These are phyloP conservation scores for Scaptomyza reducta DNA, from an alignment of 2,888 invertebrate species.

Conservation along the genomic window DNA sequence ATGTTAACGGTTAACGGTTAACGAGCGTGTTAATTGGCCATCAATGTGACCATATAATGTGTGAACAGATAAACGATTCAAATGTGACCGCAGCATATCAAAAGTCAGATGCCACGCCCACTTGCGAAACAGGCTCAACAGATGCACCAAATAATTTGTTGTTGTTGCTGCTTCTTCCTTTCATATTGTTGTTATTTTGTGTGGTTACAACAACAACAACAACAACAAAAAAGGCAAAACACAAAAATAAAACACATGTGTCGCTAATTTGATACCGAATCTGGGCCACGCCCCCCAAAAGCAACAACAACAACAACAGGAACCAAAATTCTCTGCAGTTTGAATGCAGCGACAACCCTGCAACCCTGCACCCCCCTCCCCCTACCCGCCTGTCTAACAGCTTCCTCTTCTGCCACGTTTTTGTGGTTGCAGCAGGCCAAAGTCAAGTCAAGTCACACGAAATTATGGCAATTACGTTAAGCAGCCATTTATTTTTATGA, in stretches of 20 bases:
- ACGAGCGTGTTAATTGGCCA: conserved; percentile 70
- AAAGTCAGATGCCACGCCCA: conserved; percentile 66
- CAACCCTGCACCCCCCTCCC: not conserved
- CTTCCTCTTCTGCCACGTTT: conserved; percentile 3
- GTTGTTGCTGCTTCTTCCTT: conserved; percentile 9
- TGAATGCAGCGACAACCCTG: conserved; percentile 43
- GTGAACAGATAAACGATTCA: conserved; percentile 56
- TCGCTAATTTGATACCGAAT: conserved; percentile 60
- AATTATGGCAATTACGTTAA: conserved; percentile 79
- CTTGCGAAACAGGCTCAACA: conserved; percentile 56
- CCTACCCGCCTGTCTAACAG: not conserved
- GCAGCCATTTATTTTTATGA: conserved; percentile 78
- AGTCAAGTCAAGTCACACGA: conserved; percentile 73
- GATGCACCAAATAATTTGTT: conserved; percentile 62
- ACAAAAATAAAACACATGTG: conserved; percentile 62
- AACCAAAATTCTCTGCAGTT: conserved; percentile 6
- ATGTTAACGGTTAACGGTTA: conserved; percentile 32
- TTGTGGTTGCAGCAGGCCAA: conserved; percentile 24
- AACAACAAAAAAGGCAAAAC: too few species aligned
- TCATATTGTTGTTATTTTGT: conserved; percentile 1
- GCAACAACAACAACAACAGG: not conserved
- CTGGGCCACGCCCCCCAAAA: conserved; percentile 54
- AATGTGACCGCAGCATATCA: conserved; percentile 51
- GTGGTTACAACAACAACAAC: not conserved
- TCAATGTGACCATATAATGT: conserved; percentile 40